Percentiles rank a stretch among this genome's conserved stretches.
Conservation (phyloP, 2,797 vertebrate species). For the Pteronotus mesoamericanus region DNA sequence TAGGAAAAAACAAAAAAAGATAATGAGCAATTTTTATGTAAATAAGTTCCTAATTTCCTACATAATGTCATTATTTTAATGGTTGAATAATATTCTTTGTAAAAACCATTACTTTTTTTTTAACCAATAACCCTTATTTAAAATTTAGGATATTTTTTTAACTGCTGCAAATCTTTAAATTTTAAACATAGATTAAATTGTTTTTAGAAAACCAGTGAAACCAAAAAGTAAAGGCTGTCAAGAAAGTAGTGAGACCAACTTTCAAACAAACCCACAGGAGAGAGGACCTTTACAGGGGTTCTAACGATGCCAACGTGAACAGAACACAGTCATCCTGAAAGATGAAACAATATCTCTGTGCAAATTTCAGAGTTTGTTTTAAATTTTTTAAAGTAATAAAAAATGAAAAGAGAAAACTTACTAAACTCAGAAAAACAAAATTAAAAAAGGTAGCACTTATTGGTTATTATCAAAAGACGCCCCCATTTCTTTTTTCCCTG, state of each 20-base stretch:
- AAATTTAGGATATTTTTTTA: neutral
- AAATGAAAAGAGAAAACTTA: neutral
- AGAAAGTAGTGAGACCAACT: neutral
- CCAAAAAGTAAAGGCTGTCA: neutral
- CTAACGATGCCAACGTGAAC: neutral
- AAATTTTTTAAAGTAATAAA: neutral
- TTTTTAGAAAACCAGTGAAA: conserved; percentile 16
- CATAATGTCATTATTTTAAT: neutral
- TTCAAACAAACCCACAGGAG: neutral
- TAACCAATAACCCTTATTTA: neutral
- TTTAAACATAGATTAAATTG: neutral
- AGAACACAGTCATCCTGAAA: neutral
- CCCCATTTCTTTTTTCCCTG: neutral
- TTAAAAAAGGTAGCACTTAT: neutral
- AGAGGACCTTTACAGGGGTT: neutral
- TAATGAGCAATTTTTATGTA: neutral
- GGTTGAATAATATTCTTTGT: neutral
- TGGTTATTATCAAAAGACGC: neutral
- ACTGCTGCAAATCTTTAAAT: neutral
- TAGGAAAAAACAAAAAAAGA: neutral
- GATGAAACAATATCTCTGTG: neutral
- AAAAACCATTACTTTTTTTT: neutral
- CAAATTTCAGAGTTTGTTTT: neutral
- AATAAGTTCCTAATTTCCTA: neutral
- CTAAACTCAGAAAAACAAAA: neutral